Evolutionary conservation across 2,113 vertebrate genomes (phyloP), one percentile per base, ranked within the genome.

Genomic region (Triplophysa tibetana): DNA sequence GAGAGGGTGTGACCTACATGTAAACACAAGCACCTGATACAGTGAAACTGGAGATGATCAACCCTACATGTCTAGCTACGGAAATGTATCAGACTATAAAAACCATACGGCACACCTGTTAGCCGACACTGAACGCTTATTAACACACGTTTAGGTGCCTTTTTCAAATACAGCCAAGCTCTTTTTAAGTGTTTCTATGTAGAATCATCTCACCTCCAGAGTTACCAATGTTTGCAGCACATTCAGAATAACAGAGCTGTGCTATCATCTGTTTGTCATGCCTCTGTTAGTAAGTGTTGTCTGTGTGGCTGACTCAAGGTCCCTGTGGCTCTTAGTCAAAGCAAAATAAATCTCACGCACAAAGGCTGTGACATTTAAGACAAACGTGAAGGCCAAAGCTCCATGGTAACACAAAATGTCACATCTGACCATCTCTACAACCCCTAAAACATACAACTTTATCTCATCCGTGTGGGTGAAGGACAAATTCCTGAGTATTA

Each of bases 281-380:
- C 5, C 8, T 58, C n/a, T 21, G 54, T 58, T 21, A 58, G 54
- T 56, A 56, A 56, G 52, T 58, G 54, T 21, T 21, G 54, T 79
- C 50, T 76, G 48, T 43, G 70, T 4, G 23, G 29, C 54, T 50
- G 70, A 85, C 80, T 84, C 80, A 79, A 88, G 84, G 87, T 85
- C 87, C 63, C 65, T 21, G 85, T 38, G 62, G 26, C 21, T 41
- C 11, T n/a, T 63, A 90, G 89, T 89, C 89, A 86, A 87, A 88
- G 86, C 86, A 83, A 87, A 4, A 83, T 85, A 89, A 88, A 89
- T 90, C 89, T 92, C 81, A n/a, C 4, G 38, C 50, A 64, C 63
- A 89, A 87, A 86, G 80, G 80, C 48, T 3, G 73, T 50, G 83
- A 74, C 85, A n/a, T 86, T 89, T 88, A 54, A 67, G 61, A 29